Base-by-base conservation (phyloP, 2,113 vertebrate genomes). In the Agapornis roseicollis region DNA sequence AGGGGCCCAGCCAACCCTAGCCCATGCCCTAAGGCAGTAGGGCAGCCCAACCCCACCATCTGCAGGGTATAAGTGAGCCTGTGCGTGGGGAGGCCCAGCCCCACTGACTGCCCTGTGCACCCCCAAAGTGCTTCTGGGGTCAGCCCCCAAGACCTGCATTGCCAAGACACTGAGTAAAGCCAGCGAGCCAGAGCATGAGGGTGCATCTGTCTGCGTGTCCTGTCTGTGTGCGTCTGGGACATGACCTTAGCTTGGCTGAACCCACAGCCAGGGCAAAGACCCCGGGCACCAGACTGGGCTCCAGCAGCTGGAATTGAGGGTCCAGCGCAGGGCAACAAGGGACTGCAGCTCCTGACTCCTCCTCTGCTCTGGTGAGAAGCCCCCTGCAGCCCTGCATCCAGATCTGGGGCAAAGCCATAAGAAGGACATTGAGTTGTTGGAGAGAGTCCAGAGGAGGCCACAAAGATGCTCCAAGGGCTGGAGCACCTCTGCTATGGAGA, bases 51-150 rank as follows among this genome's bases (percentile, higher is more conserved):
- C 29, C 1, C 3, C 11, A 15, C 22, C 33, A 23, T 24, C 56
- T 22, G 24, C 47, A 7, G 24, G 47, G 33, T 41, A n/a, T 13
- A 31, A 71, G 4, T 1, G 24, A 63, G 33, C 25, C 50, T 14
- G 24, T n/a, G 61, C 42, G 50, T 2, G 1, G 1, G 31, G 41
- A 37, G 39, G n/a, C 17, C 13, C 41, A 37, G n/a, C 42, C 42
- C 42, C 3, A 3, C 37, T 13, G 17, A 19, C 17, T 7, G 1
- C 46, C 19, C 10, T 5, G 0, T 2, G 42, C 42, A 18, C 49
- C 58, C 50, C 60, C 28, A 16, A 79, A 73, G 4, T 52, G 44
- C 44, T 37, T 28, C 33, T 22, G 4, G 17, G 13, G 41, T 41
- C 24, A 39, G 3, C 8, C 7, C 24, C 22, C 37, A 7, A 1